These are phyloP conservation scores for Pteria penguin DNA, from an alignment of 2,888 invertebrate genomes.

Conservation along the genomic window DNA sequence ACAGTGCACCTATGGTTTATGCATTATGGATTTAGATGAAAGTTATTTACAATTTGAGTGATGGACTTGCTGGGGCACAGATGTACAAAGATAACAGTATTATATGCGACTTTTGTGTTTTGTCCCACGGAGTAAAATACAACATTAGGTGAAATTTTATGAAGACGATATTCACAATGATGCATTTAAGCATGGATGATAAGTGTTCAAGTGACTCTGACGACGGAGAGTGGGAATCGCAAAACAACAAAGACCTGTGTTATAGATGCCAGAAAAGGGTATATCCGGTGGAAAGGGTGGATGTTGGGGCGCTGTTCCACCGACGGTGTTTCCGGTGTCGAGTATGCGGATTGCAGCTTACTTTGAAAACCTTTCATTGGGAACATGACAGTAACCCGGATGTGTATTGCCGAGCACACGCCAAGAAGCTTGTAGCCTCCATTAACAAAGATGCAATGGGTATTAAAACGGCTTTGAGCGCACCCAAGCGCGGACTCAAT, in stretches of 20 bases:
- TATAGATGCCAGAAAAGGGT: constrained; percentile 95
- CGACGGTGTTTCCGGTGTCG: constrained; percentile 98
- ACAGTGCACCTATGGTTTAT: too few relatives aligned
- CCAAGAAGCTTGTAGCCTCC: constrained; percentile 69
- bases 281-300: constrained; percentile 94
- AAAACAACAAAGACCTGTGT: constrained; percentile 80
- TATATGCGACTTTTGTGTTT: too few relatives aligned
- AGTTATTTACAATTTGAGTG: too few relatives aligned
- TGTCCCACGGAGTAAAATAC: too few relatives aligned
- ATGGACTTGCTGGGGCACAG: too few relatives aligned
- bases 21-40: too few relatives aligned
- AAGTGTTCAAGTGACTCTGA: constrained; percentile 63
- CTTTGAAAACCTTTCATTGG: constrained; percentile 76
- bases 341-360: constrained; percentile 86
- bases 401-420: constrained; percentile 78
- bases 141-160: too few relatives aligned
- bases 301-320: constrained; percentile 92
- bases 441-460: constrained; percentile 83
- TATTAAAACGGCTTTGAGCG: constrained; percentile 80
- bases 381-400: constrained; percentile 75
- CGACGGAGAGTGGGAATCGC: constrained; percentile 59
- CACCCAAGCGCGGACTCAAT: constrained; percentile 63
- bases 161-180: too few relatives aligned
- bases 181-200: too few relatives aligned
- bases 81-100: too few relatives aligned